These are phyloP conservation scores for Ellobium chinense DNA, from an alignment of 2,888 invertebrate species.

Conservation along the genomic window DNA sequence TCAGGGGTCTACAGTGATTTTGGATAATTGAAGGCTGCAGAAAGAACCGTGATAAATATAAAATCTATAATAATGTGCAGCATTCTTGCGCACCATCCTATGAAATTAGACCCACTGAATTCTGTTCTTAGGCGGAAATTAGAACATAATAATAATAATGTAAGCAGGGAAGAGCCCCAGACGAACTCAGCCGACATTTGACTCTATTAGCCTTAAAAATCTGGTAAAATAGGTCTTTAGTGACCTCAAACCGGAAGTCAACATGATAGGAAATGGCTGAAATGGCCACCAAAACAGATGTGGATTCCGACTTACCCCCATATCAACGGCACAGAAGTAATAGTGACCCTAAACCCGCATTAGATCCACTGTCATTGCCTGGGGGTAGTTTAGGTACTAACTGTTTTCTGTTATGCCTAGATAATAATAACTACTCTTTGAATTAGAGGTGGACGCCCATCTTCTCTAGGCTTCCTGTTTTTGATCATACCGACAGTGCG, in stretches of 20 bases:
- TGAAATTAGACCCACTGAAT: no score
- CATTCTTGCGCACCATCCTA: no score
- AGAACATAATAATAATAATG: no score
- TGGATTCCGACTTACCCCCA: slow-evolving; percentile 56
- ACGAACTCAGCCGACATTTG: no score
- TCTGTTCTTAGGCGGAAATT: no score
- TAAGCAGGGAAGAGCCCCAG: no score
- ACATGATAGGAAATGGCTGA: slow-evolving; percentile 48
- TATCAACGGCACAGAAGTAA: slow-evolving; percentile 66
- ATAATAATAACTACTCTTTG: background rate
- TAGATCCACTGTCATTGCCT: slow-evolving; percentile 51
- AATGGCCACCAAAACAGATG: slow-evolving; percentile 75
- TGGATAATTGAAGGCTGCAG: no score
- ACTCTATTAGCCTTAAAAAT: background rate
- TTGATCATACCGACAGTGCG: no score
- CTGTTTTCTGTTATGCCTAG: background rate
- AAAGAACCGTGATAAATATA: no score
- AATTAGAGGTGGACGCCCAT: slow-evolving; percentile 38
- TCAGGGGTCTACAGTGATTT: no score
- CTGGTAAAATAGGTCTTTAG: background rate
- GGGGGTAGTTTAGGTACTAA: slow-evolving; percentile 47
- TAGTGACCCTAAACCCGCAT: slow-evolving; percentile 65
- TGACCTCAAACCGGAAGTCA: slow-evolving; percentile 52
- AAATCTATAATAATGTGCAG: no score
- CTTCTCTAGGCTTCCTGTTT: no score